A percentile compares a stretch with the other conserved stretches of the same genome.
These are phyloP conservation scores for Neelides sp. DNA, from an alignment of 1,140 invertebrate species.

Conservation along the genomic window DNA sequence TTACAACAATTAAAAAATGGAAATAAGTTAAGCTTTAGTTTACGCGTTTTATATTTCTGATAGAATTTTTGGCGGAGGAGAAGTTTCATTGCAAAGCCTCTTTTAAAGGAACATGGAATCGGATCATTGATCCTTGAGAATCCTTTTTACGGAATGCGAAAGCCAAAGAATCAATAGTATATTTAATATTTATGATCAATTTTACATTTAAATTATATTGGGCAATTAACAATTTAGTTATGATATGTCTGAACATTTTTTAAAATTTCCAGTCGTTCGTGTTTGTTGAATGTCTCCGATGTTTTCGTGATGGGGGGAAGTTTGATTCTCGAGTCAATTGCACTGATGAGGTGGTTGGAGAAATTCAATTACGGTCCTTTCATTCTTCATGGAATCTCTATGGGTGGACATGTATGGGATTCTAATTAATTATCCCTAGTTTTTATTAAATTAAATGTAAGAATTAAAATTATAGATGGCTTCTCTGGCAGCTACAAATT, in stretches of 20 bases:
- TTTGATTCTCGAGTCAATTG: conserved; percentile 82
- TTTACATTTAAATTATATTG: conserved; percentile 6
- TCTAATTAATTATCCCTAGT: neutral
- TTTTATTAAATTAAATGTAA: neutral
- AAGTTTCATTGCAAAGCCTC: conserved; percentile 75
- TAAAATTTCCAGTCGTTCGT: conserved; percentile 59
- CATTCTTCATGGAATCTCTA: conserved; percentile 92
- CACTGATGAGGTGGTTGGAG: conserved; percentile 87
- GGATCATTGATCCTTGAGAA: conserved; percentile 92
- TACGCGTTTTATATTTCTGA: conserved; percentile 33
- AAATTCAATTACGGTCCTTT: conserved; percentile 73
- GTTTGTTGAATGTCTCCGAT: conserved; percentile 88
- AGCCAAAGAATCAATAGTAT: conserved; percentile 83
- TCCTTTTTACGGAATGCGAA: conserved; percentile 88
- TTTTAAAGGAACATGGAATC: conserved; percentile 79
- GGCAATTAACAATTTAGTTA: conserved; percentile 8
- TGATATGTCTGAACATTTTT: no score
- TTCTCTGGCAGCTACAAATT: conserved; percentile 84
- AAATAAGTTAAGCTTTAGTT: conserved; percentile 10
- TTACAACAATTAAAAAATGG: no score
- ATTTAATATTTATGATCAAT: conserved; percentile 32
- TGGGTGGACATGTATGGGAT: conserved; percentile 72
- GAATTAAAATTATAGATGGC: conserved; percentile 64
- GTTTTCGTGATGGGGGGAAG: conserved; percentile 99
- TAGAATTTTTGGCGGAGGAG: conserved; percentile 85